Evolutionary conservation across 2,888 invertebrate species (phyloP).

Genomic region (Parnassius orleans): DNA sequence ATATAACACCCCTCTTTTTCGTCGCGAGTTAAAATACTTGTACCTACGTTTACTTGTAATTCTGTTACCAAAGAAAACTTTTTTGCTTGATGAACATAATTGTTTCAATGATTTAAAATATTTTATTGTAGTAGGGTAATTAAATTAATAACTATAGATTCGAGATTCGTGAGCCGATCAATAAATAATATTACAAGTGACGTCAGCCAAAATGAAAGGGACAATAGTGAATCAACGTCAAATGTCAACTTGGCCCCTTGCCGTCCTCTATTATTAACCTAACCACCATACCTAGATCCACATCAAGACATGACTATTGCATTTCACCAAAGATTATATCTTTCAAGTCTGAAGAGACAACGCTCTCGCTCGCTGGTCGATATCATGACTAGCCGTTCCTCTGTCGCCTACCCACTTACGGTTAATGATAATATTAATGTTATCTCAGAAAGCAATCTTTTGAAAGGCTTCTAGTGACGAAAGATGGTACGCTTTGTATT

Average conservation of each 20-base stretch:
- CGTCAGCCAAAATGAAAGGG: constrained; percentile 59
- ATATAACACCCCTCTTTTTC: too few species aligned
- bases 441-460: constrained; percentile 68
- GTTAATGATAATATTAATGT: constrained; percentile 77
- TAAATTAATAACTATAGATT: constrained; percentile 25
- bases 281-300: constrained; percentile 49
- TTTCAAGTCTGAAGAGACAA: constrained; percentile 35
- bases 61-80: too few species aligned
- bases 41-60: too few species aligned
- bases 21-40: too few species aligned
- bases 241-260: constrained; percentile 70
- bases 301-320: constrained; percentile 45
- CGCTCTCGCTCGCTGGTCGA: constrained; percentile 47
- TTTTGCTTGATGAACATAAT: too few species aligned
- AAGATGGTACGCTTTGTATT: constrained; percentile 36
- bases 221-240: constrained; percentile 79
- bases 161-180: constrained; percentile 28
- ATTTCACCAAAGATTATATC: constrained; percentile 33
- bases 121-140: constrained; percentile 21
- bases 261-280: constrained; percentile 50
- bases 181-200: constrained; percentile 46
- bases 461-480: constrained; percentile 43
- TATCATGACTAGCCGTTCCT: constrained; percentile 65
- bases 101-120: too few species aligned
- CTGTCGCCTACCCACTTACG: constrained; percentile 75